A percentile compares a stretch with the other conserved stretches of the same genome.
Conservation (phyloP, 2,888 invertebrate genomes). For the Elaeidobius kamerunicus region DNA sequence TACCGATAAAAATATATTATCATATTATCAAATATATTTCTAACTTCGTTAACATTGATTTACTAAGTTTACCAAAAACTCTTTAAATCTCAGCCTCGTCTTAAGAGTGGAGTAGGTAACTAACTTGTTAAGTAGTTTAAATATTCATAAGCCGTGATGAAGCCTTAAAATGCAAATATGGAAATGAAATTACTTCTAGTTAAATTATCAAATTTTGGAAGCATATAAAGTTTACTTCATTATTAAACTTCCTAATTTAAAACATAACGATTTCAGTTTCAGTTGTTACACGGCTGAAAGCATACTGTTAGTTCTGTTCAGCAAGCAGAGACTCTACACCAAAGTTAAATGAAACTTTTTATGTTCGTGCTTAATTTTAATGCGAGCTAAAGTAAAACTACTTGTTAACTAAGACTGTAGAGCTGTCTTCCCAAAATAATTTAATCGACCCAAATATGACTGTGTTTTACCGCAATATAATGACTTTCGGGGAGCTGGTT, state of each 20-base stretch:
- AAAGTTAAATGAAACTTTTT: constrained; percentile 10
- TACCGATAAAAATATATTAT: neutral
- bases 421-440: neutral
- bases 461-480: too few species aligned
- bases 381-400: neutral
- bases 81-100: constrained; percentile 3
- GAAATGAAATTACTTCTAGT: constrained; percentile 45
- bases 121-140: constrained; percentile 43
- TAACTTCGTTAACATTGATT: too few species aligned
- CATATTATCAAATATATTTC: neutral
- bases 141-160: constrained; percentile 43
- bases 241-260: constrained; percentile 38
- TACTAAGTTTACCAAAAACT: neutral
- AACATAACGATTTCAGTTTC: constrained; percentile 36
- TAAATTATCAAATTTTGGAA: constrained; percentile 44
- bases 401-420: neutral
- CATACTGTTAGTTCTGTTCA: constrained; percentile 2
- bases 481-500: too few species aligned
- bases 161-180: constrained; percentile 42
- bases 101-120: constrained; percentile 31
- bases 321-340: neutral
- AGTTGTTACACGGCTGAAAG: constrained; percentile 24
- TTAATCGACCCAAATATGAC: neutral
- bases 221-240: constrained; percentile 42
- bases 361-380: constrained; percentile 1